Percentiles rank a stretch among this genome's conserved stretches.
phyloP scores from a whole-genome alignment of 2,113 vertebrate genomes.

The Antechinus stuartii region DNA sequence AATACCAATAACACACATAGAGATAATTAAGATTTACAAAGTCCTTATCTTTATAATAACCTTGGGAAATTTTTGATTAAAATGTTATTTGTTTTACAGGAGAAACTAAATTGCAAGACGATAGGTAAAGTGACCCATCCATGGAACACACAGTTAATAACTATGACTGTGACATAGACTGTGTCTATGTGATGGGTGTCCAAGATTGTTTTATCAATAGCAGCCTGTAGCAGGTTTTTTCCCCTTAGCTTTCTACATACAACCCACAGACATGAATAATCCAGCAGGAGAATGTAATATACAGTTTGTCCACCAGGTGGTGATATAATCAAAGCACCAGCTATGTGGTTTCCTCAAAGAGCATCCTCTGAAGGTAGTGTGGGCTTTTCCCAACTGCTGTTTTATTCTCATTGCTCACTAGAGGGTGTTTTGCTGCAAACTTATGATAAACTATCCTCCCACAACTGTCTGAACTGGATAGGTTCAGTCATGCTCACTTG shows the following conservation, averaged over 20 bases:
- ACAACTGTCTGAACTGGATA: background rate
- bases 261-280: background rate
- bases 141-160: background rate
- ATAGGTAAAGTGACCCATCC: background rate
- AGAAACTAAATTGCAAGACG: background rate
- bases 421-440: background rate
- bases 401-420: background rate
- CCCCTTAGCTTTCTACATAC: background rate
- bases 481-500: background rate
- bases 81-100: background rate
- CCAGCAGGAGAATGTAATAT: background rate
- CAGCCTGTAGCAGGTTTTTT: background rate
- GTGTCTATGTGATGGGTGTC: background rate
- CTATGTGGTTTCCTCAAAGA: background rate
- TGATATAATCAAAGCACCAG: background rate
- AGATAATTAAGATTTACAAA: background rate
- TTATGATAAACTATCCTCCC: background rate
- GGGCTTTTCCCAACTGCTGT: background rate
- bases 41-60: background rate
- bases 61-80: background rate
- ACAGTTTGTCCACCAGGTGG: background rate
- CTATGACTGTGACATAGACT: background rate
- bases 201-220: background rate
- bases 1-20: background rate
- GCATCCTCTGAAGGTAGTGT: background rate